A percentile compares a stretch with the other conserved stretches of the same genome.
phyloP scores from a whole-genome alignment of 1,140 invertebrate species.

The Drosophila insularis region DNA sequence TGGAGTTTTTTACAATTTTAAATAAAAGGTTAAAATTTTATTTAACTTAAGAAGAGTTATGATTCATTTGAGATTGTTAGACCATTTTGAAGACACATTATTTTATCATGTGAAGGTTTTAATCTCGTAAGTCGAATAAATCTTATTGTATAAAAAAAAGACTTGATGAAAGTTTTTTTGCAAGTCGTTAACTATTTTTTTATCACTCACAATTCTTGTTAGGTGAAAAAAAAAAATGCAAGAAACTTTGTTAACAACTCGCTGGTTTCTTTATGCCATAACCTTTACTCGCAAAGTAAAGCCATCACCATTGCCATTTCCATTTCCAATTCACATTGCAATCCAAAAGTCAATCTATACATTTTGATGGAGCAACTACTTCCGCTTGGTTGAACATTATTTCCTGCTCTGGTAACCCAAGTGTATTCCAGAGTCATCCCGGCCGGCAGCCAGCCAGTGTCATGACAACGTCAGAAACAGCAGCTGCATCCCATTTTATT shows the following conservation, averaged over 20 bases:
- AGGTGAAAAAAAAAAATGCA: too few species aligned
- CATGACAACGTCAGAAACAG: conserved; percentile 53
- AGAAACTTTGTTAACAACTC: neutral
- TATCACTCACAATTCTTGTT: neutral
- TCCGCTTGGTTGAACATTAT: conserved; percentile 67
- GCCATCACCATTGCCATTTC: conserved; percentile 6
- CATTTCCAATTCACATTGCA: conserved; percentile 31
- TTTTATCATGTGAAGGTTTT: too few species aligned
- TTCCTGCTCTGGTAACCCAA: conserved; percentile 49
- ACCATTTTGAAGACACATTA: too few species aligned
- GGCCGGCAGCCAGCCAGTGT: conserved; percentile 35
- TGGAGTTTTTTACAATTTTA: too few species aligned
- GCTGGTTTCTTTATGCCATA: neutral
- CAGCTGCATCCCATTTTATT: conserved; percentile 57
- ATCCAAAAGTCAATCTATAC: conserved; percentile 67
- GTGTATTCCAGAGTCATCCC: conserved; percentile 26
- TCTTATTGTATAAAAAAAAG: too few species aligned
- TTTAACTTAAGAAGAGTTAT: too few species aligned
- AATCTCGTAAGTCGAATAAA: too few species aligned
- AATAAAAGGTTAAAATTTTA: too few species aligned
- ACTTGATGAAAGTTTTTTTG: neutral
- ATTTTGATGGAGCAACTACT: conserved; percentile 68
- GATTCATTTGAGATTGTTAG: too few species aligned
- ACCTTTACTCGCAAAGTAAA: too few species aligned
- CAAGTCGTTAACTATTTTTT: neutral